Percentiles rank a stretch among this genome's conserved stretches.
Conservation (phyloP, 2,113 vertebrate species). For the rabbit (Oryctolagus cuniculus) region mOryCun1.1 NC_091438.1:8163001-8163500, state of each 20-base stretch:
- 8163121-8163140: no score
- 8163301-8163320: conserved; percentile 49
- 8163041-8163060: no score
- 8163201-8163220: background rate
- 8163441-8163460: conserved; percentile 30
- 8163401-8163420: conserved; percentile 2
- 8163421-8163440: conserved; percentile 22
- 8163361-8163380: conserved; percentile 34
- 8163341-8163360: conserved; percentile 41
- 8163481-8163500: conserved; percentile 29
- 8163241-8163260: background rate
- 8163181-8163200: background rate
- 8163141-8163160: no score
- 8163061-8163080: no score
- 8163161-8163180: no score
- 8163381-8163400: background rate
- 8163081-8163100: no score
- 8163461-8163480: conserved; percentile 35
- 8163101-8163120: no score
- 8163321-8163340: conserved; percentile 46
- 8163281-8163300: conserved; percentile 30
- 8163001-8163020: no score
- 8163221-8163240: conserved; percentile 42
- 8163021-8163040: no score
- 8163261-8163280: conserved; percentile 1